These are phyloP conservation scores for Leptodactylus fuscus DNA, from an alignment of 2,113 vertebrate genomes.

Conservation along the genomic window DNA sequence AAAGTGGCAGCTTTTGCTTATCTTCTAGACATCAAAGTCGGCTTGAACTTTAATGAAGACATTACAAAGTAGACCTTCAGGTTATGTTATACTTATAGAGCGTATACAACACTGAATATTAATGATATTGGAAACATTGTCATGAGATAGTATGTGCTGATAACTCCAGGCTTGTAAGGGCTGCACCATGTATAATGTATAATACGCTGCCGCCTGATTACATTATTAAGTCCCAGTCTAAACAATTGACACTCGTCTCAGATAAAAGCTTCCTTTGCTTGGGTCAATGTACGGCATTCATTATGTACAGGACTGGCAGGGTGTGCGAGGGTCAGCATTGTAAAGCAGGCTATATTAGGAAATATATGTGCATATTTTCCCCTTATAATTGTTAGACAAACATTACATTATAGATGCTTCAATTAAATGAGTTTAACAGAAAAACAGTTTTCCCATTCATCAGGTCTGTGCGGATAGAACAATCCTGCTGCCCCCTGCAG, in stretches of 20 bases:
- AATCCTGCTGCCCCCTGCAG: slow-evolving; percentile 43
- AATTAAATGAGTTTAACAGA: slow-evolving; percentile 32
- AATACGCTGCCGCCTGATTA: slow-evolving; percentile 64
- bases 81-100: neutral
- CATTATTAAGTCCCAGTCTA: slow-evolving; percentile 37
- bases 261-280: slow-evolving; percentile 20
- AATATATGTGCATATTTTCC: slow-evolving; percentile 13
- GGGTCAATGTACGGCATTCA: neutral
- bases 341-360: slow-evolving; percentile 30
- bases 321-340: neutral
- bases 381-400: slow-evolving; percentile 30
- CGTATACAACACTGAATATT: neutral
- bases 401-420: slow-evolving; percentile 32
- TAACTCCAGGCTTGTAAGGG: neutral
- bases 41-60: neutral
- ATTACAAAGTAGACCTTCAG: slow-evolving; percentile 20
- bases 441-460: slow-evolving; percentile 16
- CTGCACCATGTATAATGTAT: neutral
- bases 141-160: neutral
- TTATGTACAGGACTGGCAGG: neutral
- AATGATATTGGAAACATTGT: slow-evolving; percentile 3
- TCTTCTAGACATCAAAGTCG: neutral
- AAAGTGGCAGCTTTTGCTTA: no score
- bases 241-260: slow-evolving; percentile 34
- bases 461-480: neutral